Evolutionary conservation across 2,113 vertebrate species (phyloP).

Genomic region (Tragelaphus strepsiceros): DNA sequence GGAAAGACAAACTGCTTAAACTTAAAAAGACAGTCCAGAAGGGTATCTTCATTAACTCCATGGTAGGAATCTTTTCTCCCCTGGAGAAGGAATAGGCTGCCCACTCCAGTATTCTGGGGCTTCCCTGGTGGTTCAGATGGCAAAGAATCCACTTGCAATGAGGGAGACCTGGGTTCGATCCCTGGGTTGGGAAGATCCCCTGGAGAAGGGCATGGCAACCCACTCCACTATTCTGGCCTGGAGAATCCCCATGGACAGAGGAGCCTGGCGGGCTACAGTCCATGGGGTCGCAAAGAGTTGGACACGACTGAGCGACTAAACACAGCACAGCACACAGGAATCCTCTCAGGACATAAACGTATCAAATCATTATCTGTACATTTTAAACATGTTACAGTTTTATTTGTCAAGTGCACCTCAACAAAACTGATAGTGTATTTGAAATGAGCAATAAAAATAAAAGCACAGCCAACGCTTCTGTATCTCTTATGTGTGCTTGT

Average conservation of each 20-base stretch:
- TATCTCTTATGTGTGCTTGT: background rate
- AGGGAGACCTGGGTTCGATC: background rate
- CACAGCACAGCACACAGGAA: background rate
- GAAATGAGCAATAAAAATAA: background rate
- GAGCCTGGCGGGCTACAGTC: background rate
- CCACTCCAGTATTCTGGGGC: background rate
- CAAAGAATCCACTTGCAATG: background rate
- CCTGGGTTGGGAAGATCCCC: background rate
- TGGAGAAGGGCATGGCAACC: background rate
- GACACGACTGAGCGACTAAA: accelerated
- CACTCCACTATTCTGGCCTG: background rate
- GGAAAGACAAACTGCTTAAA: background rate
- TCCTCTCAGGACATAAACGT: background rate
- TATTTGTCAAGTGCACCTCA: background rate
- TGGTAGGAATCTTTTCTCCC: background rate
- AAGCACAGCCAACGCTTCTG: background rate
- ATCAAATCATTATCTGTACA: background rate
- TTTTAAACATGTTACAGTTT: background rate
- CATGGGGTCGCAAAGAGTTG: accelerated
- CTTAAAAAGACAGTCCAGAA: background rate
- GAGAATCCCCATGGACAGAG: background rate
- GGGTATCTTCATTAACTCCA: background rate
- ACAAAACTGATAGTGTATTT: background rate
- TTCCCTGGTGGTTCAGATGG: background rate
- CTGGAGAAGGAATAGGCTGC: background rate